Evolutionary conservation across 2,888 invertebrate genomes (phyloP), one percentile per base, ranked within the genome.

Genomic region (Oscheius sp.): DNA sequence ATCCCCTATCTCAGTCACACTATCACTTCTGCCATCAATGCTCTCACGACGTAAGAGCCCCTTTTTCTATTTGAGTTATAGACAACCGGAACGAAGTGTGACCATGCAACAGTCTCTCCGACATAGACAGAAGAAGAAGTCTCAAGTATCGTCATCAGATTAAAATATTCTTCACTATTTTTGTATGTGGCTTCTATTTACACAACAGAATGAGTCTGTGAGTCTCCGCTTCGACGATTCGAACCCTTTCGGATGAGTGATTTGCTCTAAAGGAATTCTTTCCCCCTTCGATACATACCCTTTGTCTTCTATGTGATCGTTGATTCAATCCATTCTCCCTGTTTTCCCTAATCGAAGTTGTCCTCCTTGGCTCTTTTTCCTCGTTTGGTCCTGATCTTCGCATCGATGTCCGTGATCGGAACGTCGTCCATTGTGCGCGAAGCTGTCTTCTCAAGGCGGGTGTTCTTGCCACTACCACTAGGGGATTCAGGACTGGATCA

Each of bases 401-500:
- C 67, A 41, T 44, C 4, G 74, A 74, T 41, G 76, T 73, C 17
- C 72, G 54, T 1, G 77, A 74, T 8, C 77, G 68, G 1, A 77
- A 45, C 1, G 73, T 64, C 2, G 73, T 75, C 77, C 77, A 77
- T 49, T 77, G 74, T 9, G 77, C 70, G 6, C 77, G 68, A 24
- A 77, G 69, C 67, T 80, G 77, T 56, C 83, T 65, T 2, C 84
- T 68, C 2, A 84, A 72, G 17, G 78, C 77, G 2, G 84, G 84
- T 6, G 84, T 84, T 49, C 84, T 66, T 9, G 84, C 69, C 3
- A 83, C 76, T 14, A 84, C 83, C n/a, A 84, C 75, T 4, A 84
- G 44, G 1, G 84, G 84, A 71, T 84, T 84, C 59, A 84, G 73
- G 9, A 84, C 72, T 2, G 84, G 84, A 59, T 84, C 84, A 14